Evolutionary conservation across 2,113 vertebrate species (phyloP).

Genomic region (Ctenodactylus gundi): DNA sequence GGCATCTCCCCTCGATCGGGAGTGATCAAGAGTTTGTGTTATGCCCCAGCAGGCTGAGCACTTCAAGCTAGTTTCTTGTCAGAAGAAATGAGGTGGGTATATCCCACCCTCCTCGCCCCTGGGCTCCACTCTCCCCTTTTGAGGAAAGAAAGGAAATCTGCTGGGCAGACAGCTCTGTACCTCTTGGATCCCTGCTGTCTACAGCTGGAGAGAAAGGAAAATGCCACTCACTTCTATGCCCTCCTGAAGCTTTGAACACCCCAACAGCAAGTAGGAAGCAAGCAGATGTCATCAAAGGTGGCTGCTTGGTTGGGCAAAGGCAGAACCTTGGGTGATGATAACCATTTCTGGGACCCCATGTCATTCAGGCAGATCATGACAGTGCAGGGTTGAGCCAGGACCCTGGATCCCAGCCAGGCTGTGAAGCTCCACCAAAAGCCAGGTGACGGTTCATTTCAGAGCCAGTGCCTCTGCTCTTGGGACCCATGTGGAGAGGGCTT

Average conservation of each 20-base stretch:
- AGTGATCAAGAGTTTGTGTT: accelerated
- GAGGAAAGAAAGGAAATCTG: background rate
- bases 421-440: background rate
- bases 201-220: background rate
- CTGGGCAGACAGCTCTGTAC: accelerated
- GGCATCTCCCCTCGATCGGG: background rate
- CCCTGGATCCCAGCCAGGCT: too few relatives aligned
- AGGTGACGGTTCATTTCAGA: background rate
- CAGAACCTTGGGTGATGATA: accelerated
- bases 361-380: accelerated
- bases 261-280: accelerated
- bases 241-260: background rate
- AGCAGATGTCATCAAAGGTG: accelerated
- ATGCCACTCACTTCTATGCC: accelerated
- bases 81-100: accelerated
- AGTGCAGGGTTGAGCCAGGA: background rate
- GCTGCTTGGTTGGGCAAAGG: accelerated
- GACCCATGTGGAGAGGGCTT: accelerated
- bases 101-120: background rate
- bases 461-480: background rate
- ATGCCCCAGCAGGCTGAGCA: accelerated
- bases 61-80: background rate
- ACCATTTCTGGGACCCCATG: too few relatives aligned
- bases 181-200: accelerated
- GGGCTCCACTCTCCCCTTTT: background rate